Conservation (phyloP, 1,140 invertebrate species). For the Cydia fagiglandana region DNA sequence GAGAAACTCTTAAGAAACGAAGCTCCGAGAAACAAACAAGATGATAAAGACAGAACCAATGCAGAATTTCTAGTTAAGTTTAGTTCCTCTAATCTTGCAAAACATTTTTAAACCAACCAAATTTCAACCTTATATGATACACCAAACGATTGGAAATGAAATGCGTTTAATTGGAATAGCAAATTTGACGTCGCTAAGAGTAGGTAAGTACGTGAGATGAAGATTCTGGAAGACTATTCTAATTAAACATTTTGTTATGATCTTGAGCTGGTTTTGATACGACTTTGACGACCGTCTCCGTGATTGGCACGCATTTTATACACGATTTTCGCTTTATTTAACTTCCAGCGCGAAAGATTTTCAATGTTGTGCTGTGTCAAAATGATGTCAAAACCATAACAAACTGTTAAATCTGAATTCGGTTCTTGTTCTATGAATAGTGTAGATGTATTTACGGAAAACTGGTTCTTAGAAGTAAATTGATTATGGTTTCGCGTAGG, state of each 20-base stretch:
- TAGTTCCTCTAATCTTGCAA: background rate
- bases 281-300: too few species aligned
- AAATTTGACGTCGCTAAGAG: conserved; percentile 4
- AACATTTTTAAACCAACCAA: background rate
- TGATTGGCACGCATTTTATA: too few species aligned
- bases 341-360: too few species aligned
- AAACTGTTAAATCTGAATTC: too few species aligned
- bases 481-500: background rate
- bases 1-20: background rate
- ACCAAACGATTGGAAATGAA: background rate
- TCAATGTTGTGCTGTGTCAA: too few species aligned
- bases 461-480: background rate
- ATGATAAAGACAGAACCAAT: conserved; percentile 21
- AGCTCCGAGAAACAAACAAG: conserved; percentile 21
- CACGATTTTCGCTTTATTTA: too few species aligned
- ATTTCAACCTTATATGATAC: background rate
- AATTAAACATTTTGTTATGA: too few species aligned
- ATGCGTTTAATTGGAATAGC: background rate
- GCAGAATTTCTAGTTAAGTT: conserved; percentile 24
- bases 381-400: too few species aligned
- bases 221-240: background rate
- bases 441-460: background rate
- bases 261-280: too few species aligned
- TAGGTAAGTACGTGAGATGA: background rate
- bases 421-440: background rate